Evolutionary conservation across 2,888 invertebrate species (phyloP), one percentile per base, ranked within the genome.

Genomic region (Aphidoletes aphidimyza): DNA sequence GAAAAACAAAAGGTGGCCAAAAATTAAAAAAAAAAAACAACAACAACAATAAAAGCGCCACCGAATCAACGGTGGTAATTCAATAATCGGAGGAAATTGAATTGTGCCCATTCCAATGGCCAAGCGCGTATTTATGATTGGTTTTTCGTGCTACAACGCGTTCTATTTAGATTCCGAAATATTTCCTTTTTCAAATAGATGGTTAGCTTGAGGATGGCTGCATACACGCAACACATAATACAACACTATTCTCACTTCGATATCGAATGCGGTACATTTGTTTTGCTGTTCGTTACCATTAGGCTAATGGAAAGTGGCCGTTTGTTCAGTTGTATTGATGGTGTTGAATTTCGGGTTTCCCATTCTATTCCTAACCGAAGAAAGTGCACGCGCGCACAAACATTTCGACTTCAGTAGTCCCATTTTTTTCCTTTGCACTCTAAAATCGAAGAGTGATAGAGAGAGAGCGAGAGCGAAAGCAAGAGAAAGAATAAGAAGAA

Each of bases 31-130:
- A 14, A n/a, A 36, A 78, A 1, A 34, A 78, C 36, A 9, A 36
- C 36, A 6, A 11, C 36, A 81, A 37, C 37, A 22, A n/a, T 6
- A n/a, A 19, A 14, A 19, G 8, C 3, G 14, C 1, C 9, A n/a
- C 2, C 37, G n/a, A 81, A 81, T 22, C 11, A 81, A 81, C 81
- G 34, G 17, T 22, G 22, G 54, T 86, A 85, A 86, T 85, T 86
- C 85, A 85, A 86, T 86, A 86, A 86, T 86, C 86, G 85, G 83
- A 85, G 84, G 84, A 85, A 86, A 86, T 85, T 86, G 86, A 86
- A 85, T 85, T 84, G 84, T 9, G 14, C 34, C 69, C 69, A 69
- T 69, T 84, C 84, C 84, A 22, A 84, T 85, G 81, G 84, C 84
- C 85, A 19, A 54, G 42, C 83, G 78, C 39, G 49, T 84, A 83